phyloP scores from a whole-genome alignment of 2,797 vertebrate species.

The Fistularia tabacaria region DNA sequence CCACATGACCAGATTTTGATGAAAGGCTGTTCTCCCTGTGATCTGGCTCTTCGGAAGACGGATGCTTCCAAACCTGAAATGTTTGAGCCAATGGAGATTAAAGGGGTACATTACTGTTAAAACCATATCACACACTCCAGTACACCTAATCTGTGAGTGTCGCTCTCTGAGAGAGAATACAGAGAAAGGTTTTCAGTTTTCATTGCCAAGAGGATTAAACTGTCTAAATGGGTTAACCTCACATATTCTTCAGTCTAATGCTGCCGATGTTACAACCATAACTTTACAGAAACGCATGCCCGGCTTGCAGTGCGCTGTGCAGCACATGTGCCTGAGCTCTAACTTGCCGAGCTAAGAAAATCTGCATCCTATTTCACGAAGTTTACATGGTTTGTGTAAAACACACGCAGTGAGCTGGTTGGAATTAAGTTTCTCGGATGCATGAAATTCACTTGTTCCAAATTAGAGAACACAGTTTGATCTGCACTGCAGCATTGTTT shows the following conservation, averaged over 20 bases:
- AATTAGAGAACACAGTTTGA: no score
- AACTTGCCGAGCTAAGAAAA: background rate
- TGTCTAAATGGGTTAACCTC: conserved; percentile 42
- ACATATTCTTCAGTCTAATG: background rate
- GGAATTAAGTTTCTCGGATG: no score
- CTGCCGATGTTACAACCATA: conserved; percentile 6
- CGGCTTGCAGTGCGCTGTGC: background rate
- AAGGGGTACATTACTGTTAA: conserved; percentile 31
- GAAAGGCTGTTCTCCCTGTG: conserved; percentile 1
- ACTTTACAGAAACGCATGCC: background rate
- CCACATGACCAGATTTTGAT: background rate
- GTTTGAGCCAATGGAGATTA: conserved; percentile 31
- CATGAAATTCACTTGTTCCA: no score
- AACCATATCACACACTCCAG: conserved; percentile 25
- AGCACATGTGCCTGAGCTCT: background rate
- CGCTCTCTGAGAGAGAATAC: conserved; percentile 8
- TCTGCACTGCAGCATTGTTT: no score
- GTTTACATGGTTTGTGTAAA: background rate
- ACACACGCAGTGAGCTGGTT: background rate
- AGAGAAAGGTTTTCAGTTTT: conserved; percentile 6
- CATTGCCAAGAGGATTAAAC: conserved; percentile 46
- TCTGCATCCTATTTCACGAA: background rate
- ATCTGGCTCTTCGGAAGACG: conserved; percentile 9
- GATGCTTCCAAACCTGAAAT: background rate
- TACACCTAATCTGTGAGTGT: conserved; percentile 33